These are phyloP conservation scores for Cinclus mexicanus DNA, from an alignment of 2,113 vertebrate genomes.

Conservation along the genomic window DNA sequence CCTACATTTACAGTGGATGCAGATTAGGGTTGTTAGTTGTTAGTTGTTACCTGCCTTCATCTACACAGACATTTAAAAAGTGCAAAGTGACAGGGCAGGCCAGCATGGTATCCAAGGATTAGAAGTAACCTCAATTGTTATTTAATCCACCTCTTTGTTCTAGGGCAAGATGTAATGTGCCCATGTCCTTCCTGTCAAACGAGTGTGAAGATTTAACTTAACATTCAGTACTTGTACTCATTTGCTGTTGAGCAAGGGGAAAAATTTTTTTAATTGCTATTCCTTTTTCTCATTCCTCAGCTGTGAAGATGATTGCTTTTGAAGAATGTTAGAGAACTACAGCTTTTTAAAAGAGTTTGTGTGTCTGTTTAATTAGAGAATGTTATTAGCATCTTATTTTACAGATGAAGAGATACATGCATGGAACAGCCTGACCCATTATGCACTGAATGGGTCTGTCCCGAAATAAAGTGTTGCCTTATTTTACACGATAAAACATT, in stretches of 20 bases:
- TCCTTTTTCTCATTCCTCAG: slow-evolving; percentile 3
- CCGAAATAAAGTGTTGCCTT: background rate
- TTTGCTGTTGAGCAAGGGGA: background rate
- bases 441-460: background rate
- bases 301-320: background rate
- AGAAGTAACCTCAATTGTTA: background rate
- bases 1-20: background rate
- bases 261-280: background rate
- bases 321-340: background rate
- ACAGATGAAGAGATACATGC: background rate
- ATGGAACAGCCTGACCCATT: background rate
- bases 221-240: background rate
- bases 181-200: background rate
- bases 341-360: background rate
- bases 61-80: background rate
- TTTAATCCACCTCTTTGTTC: background rate
- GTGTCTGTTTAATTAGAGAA: background rate
- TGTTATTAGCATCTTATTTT: background rate
- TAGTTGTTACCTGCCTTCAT: background rate
- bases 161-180: background rate
- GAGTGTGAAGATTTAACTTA: background rate
- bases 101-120: background rate
- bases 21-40: background rate
- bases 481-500: background rate
- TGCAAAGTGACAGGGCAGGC: background rate